A percentile compares a stretch with the other conserved stretches of the same genome.
Conservation (phyloP, 2,888 invertebrate species). For the Cerceris rybyensis region DNA sequence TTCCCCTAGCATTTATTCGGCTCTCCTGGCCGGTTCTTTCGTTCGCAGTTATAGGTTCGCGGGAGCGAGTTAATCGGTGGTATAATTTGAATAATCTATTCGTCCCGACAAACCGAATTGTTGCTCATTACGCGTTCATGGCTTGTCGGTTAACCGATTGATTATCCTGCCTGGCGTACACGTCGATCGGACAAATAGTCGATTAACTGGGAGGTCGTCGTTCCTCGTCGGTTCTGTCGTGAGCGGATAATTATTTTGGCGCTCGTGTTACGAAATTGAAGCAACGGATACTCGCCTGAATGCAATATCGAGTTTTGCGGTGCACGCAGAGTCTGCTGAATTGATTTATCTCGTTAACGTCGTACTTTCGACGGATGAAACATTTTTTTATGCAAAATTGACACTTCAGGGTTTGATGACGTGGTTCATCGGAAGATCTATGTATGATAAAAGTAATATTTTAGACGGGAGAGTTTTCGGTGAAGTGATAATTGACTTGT, state of each 20-base stretch:
- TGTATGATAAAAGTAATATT: too few relatives aligned
- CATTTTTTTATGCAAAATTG: too few relatives aligned
- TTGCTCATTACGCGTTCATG: constrained; percentile 60
- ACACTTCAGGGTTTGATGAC: neutral
- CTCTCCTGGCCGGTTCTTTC: constrained; percentile 11
- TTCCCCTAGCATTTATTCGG: too few relatives aligned
- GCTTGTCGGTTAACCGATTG: constrained; percentile 61
- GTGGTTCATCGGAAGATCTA: too few relatives aligned
- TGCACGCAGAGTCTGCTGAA: constrained; percentile 4
- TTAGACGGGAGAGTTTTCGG: too few relatives aligned
- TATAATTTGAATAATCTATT: constrained; percentile 58
- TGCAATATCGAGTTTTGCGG: constrained; percentile 32
- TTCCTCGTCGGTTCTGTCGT: constrained; percentile 12
- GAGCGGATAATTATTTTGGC: constrained; percentile 42
- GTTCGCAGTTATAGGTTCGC: constrained; percentile 15
- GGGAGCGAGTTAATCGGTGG: constrained; percentile 45
- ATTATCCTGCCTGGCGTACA: constrained; percentile 48
- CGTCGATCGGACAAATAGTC: constrained; percentile 45
- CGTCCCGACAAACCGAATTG: constrained; percentile 52
- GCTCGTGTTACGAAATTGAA: constrained; percentile 10
- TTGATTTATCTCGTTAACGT: constrained; percentile 24
- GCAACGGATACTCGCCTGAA: constrained; percentile 8
- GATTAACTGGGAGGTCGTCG: constrained; percentile 43
- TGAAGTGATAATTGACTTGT: too few relatives aligned
- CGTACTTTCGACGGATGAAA: too few relatives aligned